A percentile compares a stretch with the other conserved stretches of the same genome.
phyloP scores from a whole-genome alignment of 2,797 vertebrate genomes.

The Gymnodraco acuticeps region DNA sequence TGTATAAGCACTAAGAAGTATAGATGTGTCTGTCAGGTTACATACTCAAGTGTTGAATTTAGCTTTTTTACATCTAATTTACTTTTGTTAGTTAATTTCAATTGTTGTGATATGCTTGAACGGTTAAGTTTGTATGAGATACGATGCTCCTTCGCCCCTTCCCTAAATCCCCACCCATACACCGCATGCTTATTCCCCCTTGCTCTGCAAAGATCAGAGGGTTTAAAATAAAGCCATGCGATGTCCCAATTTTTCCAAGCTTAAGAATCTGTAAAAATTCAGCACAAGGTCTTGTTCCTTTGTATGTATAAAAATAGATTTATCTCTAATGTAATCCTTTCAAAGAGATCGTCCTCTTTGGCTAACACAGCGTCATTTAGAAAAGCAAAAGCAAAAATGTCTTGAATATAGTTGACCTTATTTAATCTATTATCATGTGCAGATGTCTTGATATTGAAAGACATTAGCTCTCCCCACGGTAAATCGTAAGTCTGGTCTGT shows the following conservation, averaged over 20 bases:
- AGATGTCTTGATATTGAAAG: constrained; percentile 82
- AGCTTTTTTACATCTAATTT: constrained; percentile 58
- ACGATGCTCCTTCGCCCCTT: constrained; percentile 83
- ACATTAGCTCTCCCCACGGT: constrained; percentile 82
- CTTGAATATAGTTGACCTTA: constrained; percentile 86
- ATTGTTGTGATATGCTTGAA: constrained; percentile 67
- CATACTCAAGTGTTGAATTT: constrained; percentile 56
- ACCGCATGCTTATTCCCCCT: constrained; percentile 80
- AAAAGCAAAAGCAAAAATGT: constrained; percentile 88
- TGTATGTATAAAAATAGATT: constrained; percentile 97
- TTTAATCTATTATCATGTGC: constrained; percentile 83
- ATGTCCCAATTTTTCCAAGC: constrained; percentile 91
- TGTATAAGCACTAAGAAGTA: constrained; percentile 63
- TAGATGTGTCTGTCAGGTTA: constrained; percentile 66
- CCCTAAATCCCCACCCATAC: constrained; percentile 84
- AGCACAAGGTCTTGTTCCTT: constrained; percentile 94
- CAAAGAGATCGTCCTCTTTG: constrained; percentile 92
- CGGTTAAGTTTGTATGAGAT: constrained; percentile 80
- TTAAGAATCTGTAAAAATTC: constrained; percentile 98
- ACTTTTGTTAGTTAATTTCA: constrained; percentile 58
- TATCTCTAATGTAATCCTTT: constrained; percentile 93
- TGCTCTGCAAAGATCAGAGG: constrained; percentile 84
- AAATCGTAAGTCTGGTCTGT: constrained; percentile 67
- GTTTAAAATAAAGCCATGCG: constrained; percentile 89
- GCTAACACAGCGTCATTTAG: constrained; percentile 91